These are phyloP conservation scores for Galeopterus variegatus DNA, from an alignment of 2,113 vertebrate genomes.

Conservation along the genomic window DNA sequence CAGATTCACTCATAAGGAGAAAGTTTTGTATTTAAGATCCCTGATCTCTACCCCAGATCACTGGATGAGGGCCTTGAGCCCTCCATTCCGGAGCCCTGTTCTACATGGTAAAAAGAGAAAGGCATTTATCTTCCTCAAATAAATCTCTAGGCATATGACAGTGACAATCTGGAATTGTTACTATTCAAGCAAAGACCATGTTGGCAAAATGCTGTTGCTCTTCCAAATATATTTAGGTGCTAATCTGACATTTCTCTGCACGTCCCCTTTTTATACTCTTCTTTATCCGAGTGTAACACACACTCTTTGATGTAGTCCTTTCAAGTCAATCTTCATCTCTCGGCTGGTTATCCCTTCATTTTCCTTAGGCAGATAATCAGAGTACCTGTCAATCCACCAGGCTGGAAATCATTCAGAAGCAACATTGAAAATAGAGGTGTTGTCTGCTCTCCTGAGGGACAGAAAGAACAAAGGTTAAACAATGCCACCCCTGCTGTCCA, in stretches of 20 bases:
- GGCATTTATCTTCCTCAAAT: conserved; percentile 66
- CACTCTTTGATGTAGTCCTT: conserved; percentile 53
- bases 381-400: conserved; percentile 78
- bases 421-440: conserved; percentile 78
- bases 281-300: conserved; percentile 65
- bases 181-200: conserved; percentile 68
- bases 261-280: background rate
- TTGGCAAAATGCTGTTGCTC: conserved; percentile 74
- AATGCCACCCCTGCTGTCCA: background rate
- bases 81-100: background rate
- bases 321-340: conserved; percentile 79
- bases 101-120: background rate
- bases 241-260: conserved; percentile 72
- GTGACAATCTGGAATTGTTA: conserved; percentile 62
- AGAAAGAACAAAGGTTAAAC: conserved; percentile 73
- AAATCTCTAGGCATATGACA: conserved; percentile 62
- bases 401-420: conserved; percentile 78
- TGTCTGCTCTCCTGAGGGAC: conserved; percentile 59
- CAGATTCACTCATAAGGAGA: background rate
- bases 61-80: background rate
- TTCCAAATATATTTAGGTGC: conserved; percentile 74
- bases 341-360: conserved; percentile 80
- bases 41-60: background rate
- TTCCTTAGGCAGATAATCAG: conserved; percentile 84
- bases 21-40: conserved; percentile 12